phyloP scores from a whole-genome alignment of 2,113 vertebrate genomes.

The Propithecus coquereli region DNA sequence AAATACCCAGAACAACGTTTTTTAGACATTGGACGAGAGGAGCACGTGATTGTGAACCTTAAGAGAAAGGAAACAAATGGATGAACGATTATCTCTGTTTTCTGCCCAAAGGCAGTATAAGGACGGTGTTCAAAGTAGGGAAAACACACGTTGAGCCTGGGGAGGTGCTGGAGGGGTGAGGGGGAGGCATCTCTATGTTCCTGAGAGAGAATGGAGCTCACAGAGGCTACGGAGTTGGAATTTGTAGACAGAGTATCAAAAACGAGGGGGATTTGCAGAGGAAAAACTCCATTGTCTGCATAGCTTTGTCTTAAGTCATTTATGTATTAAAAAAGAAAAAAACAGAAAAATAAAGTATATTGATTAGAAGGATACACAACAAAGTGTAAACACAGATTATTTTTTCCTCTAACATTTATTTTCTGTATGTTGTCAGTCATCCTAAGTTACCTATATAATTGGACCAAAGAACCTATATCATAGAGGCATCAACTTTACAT shows the following conservation, averaged over 20 bases:
- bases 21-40: background rate
- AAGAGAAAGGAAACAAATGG: background rate
- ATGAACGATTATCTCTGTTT: rapidly evolving
- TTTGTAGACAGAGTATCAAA: background rate
- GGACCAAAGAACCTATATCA: background rate
- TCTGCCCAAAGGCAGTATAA: background rate
- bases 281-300: background rate
- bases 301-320: background rate
- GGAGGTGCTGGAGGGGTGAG: no score
- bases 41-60: background rate
- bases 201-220: background rate
- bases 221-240: background rate
- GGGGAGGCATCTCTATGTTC: background rate
- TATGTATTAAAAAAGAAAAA: background rate
- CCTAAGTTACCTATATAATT: background rate
- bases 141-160: background rate
- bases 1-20: background rate
- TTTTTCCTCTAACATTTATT: background rate
- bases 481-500: background rate
- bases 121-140: background rate
- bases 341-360: background rate
- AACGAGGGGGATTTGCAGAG: background rate
- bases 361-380: background rate
- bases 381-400: background rate
- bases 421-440: background rate